Evolutionary conservation across 1,140 invertebrate genomes (phyloP).

Genomic region (Lordiphosa mommai): DNA sequence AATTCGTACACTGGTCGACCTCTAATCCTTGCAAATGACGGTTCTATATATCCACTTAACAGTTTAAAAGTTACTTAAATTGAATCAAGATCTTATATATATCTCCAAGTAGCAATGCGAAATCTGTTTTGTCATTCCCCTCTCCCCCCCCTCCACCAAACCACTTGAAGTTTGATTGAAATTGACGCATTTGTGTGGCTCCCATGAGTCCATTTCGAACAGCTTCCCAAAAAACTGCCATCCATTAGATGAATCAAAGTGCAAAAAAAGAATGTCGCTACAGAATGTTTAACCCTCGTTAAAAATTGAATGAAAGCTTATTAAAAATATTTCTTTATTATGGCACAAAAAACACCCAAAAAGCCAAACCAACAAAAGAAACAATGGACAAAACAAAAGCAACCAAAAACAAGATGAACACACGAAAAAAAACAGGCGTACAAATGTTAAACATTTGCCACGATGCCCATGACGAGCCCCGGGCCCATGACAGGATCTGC

Average conservation of each 20-base stretch:
- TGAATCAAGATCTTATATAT: too few species aligned
- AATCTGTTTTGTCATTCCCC: neutral
- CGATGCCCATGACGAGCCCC: conserved; percentile 66
- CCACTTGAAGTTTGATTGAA: conserved; percentile 60
- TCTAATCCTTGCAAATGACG: too few species aligned
- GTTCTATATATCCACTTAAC: too few species aligned
- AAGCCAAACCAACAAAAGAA: conserved; percentile 18
- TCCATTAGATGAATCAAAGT: conserved; percentile 74
- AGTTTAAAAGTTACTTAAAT: too few species aligned
- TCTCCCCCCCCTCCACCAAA: conserved; percentile 8
- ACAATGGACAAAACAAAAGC: conserved; percentile 22
- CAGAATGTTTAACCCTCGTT: conserved; percentile 71
- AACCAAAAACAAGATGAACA: conserved; percentile 28
- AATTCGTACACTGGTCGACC: too few species aligned
- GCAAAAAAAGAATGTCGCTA: conserved; percentile 58
- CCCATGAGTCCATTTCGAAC: conserved; percentile 48
- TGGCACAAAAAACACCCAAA: conserved; percentile 42
- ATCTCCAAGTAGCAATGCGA: too few species aligned
- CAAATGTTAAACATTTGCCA: conserved; percentile 76
- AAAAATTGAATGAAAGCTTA: conserved; percentile 76
- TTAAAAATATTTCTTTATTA: conserved; percentile 78
- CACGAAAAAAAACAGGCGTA: conserved; percentile 62
- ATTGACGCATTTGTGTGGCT: conserved; percentile 32
- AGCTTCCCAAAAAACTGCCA: conserved; percentile 27
- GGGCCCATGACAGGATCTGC: conserved; percentile 61